Evolutionary conservation across 2,888 invertebrate genomes (phyloP), one percentile per base, ranked within the genome.

Genomic region (Drosophila atripex): DNA sequence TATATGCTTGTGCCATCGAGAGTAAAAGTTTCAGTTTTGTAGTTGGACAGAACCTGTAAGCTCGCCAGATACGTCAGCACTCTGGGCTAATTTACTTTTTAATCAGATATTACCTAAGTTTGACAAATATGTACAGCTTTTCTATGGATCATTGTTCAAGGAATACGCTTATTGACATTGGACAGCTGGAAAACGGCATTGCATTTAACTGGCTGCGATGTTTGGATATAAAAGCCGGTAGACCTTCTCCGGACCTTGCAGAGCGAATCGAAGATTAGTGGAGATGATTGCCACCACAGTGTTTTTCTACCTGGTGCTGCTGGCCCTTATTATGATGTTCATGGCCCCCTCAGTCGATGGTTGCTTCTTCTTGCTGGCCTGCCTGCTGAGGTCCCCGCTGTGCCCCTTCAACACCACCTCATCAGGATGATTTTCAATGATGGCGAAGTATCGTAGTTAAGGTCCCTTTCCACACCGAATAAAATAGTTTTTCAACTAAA

Each of bases 271-370:
- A 9, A 25, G 45, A 45, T 51, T 41, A 43, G 25, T 11, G 14
- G 38, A 43, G 60, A 69, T 69, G 68, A 69, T 69, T 41, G 59
- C 58, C 14, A 47, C 69, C 14, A 52, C 51, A 25, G n/a, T 68
- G 35, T 57, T 49, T 14, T 69, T 68, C 25, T 69, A 68, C 46
- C n/a, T 68, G 51, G 49, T 69, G 58, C 23, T 68, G 9, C 11
- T 68, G 2, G 69, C 58, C 69, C 35, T 70, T 0, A 14, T 69
- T n/a, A 57, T 68, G 70, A 52, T 47, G 46, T 28, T 69, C 46
- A 58, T 69, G 46, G 47, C 68, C 1, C 70, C 68, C 16, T 6
- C 39, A 0, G 21, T 51, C 18, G 68, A 69, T 0, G 68, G 46
- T 1, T 70, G 70, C 32, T 58, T 68, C 41, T 5, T 69, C 9